A percentile compares a stretch with the other conserved stretches of the same genome.
Evolutionary conservation across 2,888 invertebrate genomes (phyloP).

Genomic region (Ichneumoninae sp.): DNA sequence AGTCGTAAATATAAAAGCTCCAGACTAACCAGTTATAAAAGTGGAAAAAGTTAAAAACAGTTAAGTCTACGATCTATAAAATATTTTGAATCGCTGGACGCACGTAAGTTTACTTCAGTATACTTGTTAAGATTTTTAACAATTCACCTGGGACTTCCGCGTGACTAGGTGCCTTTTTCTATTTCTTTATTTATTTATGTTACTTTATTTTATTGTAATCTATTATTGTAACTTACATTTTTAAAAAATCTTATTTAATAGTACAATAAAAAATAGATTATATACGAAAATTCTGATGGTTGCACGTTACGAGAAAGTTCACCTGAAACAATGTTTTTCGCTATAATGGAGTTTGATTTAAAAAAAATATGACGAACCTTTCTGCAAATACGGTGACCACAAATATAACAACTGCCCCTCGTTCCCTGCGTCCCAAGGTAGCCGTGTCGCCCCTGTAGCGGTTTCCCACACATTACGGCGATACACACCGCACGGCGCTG

Average conservation of each 20-base stretch:
- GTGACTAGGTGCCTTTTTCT: too few species aligned
- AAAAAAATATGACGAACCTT: neutral
- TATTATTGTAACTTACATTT: too few species aligned
- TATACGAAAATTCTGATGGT: neutral
- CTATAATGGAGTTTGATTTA: neutral
- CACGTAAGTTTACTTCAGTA: too few species aligned
- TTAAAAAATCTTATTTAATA: neutral
- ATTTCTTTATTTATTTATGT: too few species aligned
- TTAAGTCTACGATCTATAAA: too few species aligned
- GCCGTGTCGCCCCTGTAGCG: slow-evolving; percentile 58
- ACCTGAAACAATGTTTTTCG: neutral
- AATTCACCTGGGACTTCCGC: too few species aligned
- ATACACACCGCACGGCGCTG: slow-evolving; percentile 40
- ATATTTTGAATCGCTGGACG: too few species aligned
- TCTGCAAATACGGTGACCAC: neutral
- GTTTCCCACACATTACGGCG: slow-evolving; percentile 75
- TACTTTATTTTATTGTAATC: too few species aligned
- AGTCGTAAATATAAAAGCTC: too few species aligned
- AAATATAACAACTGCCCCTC: neutral
- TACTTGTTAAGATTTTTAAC: too few species aligned
- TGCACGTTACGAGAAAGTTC: neutral
- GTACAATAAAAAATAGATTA: neutral
- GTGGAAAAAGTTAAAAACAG: too few species aligned
- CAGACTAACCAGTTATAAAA: too few species aligned
- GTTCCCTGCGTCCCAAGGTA: neutral